These are phyloP conservation scores for Electrona antarctica DNA, from an alignment of 2,113 vertebrate genomes.

Conservation along the genomic window DNA sequence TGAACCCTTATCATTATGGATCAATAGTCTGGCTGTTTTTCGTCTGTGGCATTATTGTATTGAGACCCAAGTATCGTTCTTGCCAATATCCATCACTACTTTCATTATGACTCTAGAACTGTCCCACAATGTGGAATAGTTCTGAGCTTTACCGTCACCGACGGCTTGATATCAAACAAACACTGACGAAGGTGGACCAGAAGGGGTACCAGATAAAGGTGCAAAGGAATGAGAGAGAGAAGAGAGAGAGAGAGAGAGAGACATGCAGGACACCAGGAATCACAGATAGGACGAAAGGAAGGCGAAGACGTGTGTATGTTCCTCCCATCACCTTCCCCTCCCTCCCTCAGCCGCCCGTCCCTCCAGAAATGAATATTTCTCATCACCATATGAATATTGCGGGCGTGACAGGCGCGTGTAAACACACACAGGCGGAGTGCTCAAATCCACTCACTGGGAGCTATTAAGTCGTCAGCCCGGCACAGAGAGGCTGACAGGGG, in stretches of 20 bases:
- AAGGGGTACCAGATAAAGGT: not conserved
- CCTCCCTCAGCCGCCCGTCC: constrained; percentile 42
- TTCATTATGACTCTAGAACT: too few relatives aligned
- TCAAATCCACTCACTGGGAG: constrained; percentile 98
- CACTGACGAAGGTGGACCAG: too few relatives aligned
- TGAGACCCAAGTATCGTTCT: too few relatives aligned
- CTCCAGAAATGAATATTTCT: constrained; percentile 96
- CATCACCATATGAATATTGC: constrained; percentile 98
- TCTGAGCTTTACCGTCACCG: too few relatives aligned
- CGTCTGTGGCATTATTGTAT: too few relatives aligned
- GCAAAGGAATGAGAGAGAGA: not conserved
- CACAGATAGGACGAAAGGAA: constrained; percentile 40
- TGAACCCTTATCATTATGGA: too few relatives aligned
- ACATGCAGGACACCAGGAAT: not conserved
- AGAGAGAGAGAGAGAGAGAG: not conserved
- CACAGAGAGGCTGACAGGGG: constrained; percentile 86
- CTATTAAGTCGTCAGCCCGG: constrained; percentile 98
- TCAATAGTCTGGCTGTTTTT: too few relatives aligned
- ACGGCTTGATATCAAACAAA: too few relatives aligned
- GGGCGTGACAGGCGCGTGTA: constrained; percentile 96
- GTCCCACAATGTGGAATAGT: too few relatives aligned
- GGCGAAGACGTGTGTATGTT: constrained; percentile 61
- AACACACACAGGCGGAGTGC: constrained; percentile 98
- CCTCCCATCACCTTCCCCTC: constrained; percentile 9
- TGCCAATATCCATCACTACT: too few relatives aligned